Evolutionary conservation across 2,888 invertebrate genomes (phyloP), one percentile per base, ranked within the genome.

Genomic region (Machimus rusticus): DNA sequence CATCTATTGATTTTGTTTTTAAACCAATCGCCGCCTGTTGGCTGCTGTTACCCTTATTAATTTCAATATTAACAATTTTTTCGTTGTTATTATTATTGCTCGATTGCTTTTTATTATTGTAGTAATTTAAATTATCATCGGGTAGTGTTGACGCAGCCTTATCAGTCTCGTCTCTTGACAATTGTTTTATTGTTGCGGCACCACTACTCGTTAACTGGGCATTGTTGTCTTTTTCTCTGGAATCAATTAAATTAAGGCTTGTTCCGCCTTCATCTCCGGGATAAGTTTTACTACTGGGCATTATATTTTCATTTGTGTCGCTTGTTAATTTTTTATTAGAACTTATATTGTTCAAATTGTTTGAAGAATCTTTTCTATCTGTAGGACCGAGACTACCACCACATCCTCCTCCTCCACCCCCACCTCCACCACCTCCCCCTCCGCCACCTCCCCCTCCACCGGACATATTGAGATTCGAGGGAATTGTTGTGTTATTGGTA

Each of bases 241-340:
- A 1, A 51, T 51, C 16, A 1, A 5, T 1, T 12, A 2, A 2
- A 39, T 39, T 39, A 12, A 0, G 8, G 12, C 6, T 39, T 0
- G 9, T 1, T 39, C 39, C 39, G 2, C 9, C 39, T 0, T 86
- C 77, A 16, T 86, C 46, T 1, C 23, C n/a, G 14, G 86, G 5
- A 14, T 74, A 76, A 1, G 14, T 77, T 77, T 86, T 51, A 34
- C 39, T 31, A 34, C 55, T 46, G 31, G 46, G 77, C 31, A 77
- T 86, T 55, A 86, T 55, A 77, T 86, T 86, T 34, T 86, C 86
- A 43, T 86, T 86, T 77, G 76, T 77, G 34, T 86, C 86, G 23
- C 51, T 86, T 23, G 16, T 37, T 37, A 66, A 66, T 86, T 77
- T 86, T 31, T 86, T 86, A 37, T 34, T 34, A 34, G 34, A 34